Conservation (phyloP, 2,797 vertebrate genomes). For the Numenius phaeopus region DNA sequence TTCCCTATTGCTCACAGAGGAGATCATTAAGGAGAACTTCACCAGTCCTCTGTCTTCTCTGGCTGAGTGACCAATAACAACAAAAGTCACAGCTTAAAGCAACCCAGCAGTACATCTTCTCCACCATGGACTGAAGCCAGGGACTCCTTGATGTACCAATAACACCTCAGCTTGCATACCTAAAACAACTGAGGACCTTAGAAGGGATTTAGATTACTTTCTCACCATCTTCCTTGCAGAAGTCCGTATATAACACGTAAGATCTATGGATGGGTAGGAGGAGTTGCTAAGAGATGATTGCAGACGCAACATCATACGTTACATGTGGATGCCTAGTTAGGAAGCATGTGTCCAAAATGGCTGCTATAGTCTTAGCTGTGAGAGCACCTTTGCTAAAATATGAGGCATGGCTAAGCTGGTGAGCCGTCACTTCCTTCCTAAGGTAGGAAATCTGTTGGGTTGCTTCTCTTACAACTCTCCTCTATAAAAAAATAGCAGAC, state of each 20-base stretch:
- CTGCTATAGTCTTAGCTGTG: slow-evolving; percentile 25
- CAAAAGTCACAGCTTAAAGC: background rate
- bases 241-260: background rate
- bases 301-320: background rate
- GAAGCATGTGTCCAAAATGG: slow-evolving; percentile 17
- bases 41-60: background rate
- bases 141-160: background rate
- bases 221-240: background rate
- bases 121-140: background rate
- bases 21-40: background rate
- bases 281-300: background rate
- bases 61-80: background rate
- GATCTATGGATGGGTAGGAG: background rate
- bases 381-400: slow-evolving; percentile 62
- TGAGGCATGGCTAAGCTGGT: slow-evolving; percentile 16
- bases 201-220: background rate
- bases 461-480: slow-evolving; percentile 35
- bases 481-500: background rate
- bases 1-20: background rate
- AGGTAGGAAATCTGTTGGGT: slow-evolving; percentile 51
- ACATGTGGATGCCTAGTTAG: background rate
- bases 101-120: background rate
- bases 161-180: background rate
- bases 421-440: background rate
- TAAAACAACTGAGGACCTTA: background rate